Evolutionary conservation across 1,140 invertebrate genomes (phyloP), one percentile per base, ranked within the genome.

Genomic region (Calosoma granatense): DNA sequence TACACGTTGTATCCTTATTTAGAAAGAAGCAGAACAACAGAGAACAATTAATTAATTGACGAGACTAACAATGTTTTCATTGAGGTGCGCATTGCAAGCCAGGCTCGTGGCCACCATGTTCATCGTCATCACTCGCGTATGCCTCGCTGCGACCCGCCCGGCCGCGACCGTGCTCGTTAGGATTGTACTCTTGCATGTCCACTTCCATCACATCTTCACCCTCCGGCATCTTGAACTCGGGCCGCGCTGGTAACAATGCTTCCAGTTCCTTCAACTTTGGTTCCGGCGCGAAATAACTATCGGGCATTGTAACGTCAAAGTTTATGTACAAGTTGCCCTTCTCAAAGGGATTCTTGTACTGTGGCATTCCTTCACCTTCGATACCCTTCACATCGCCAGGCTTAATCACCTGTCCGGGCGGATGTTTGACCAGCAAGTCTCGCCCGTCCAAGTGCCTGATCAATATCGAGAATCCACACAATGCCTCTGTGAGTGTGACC

Each of bases 281-380:
- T 61, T 86, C 81, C 59, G 78, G 73, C 41, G 82, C 78, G 73
- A 94, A 95, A 66, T 92, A 79, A 63, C 83, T 85, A 58, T 83
- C 76, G 22, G 94, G 94, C 69, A 96, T 95, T 54, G 79, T 80
- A 12, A 97, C 84, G 65, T 82, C 80, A 75, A 96, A 95, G 63
- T 86, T 83, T 55, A 97, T 81, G 65, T 90, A 90, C n/a, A 97
- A 74, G 69, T 90, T 84, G 36, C 94, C 94, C 66, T 84, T 87
- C 60, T 92, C 85, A 67, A 88, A 86, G 30, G 88, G 85, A 72
- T 89, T 86, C 64, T 85, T 86, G 63, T 86, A 85, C 6, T 81
- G 74, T 0, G 94, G 94, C 94, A 97, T 97, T 2, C 94, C 94
- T 74, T 95, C 91, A 20, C 82, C 83, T 56, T 80, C 74, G 41